Conservation (phyloP, 2,797 vertebrate genomes). For the Molossus alvarezi region DNA sequence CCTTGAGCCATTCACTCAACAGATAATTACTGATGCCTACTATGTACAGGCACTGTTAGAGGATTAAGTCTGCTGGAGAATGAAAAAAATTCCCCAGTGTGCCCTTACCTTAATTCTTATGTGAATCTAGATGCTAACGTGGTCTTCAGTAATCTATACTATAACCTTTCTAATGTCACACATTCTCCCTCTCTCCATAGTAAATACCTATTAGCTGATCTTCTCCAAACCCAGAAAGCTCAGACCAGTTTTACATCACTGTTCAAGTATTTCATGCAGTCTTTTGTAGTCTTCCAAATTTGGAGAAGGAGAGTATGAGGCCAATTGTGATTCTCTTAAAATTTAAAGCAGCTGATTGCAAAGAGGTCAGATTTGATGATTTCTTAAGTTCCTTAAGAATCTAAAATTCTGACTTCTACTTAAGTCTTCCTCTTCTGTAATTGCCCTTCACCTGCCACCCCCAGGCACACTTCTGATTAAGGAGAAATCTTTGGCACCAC, state of each 20-base stretch:
- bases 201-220: not conserved
- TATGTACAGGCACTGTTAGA: not conserved
- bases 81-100: not conserved
- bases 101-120: not conserved
- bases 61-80: not conserved
- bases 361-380: not conserved
- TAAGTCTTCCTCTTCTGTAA: not conserved
- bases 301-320: not conserved
- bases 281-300: not conserved
- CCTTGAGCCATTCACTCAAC: not conserved
- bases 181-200: not conserved
- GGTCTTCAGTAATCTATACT: not conserved
- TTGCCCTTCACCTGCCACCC: not conserved
- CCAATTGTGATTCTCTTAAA: not conserved
- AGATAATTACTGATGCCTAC: not conserved
- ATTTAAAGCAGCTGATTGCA: not conserved
- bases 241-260: not conserved
- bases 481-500: conserved; percentile 33
- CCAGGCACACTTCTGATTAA: not conserved
- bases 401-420: not conserved
- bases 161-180: not conserved
- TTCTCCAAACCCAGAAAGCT: not conserved
- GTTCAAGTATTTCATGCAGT: not conserved
- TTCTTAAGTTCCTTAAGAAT: conserved; percentile 21
- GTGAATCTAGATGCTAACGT: not conserved